Evolutionary conservation across 1,140 invertebrate genomes (phyloP).

Genomic region (Drosophila punjabiensis): DNA sequence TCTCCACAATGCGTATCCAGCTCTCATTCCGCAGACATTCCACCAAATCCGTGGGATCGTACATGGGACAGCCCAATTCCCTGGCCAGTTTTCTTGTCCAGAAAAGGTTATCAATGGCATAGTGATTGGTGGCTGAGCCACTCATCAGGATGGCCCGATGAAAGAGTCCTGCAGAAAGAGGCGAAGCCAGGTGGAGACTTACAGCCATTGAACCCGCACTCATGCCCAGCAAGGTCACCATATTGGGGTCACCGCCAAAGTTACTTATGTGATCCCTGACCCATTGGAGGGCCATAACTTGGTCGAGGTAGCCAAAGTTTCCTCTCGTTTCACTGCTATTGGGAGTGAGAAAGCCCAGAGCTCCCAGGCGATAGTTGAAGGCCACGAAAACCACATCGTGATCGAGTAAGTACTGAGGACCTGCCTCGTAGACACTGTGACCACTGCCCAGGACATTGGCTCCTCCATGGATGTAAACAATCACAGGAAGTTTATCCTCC

Average conservation of each 20-base stretch:
- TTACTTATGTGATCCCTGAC: conserved; percentile 86
- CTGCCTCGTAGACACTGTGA: conserved; percentile 85
- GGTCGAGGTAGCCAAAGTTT: conserved; percentile 89
- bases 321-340: conserved; percentile 85
- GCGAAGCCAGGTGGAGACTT: conserved; percentile 86
- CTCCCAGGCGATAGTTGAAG: conserved; percentile 90
- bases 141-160: conserved; percentile 89
- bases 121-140: conserved; percentile 88
- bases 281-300: conserved; percentile 88
- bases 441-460: conserved; percentile 87
- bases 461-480: conserved; percentile 91
- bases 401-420: conserved; percentile 87
- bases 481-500: conserved; percentile 86
- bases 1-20: conserved; percentile 63
- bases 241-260: conserved; percentile 87
- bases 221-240: conserved; percentile 87
- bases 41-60: conserved; percentile 51
- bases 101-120: conserved; percentile 63
- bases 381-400: conserved; percentile 89
- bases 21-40: conserved; percentile 68
- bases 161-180: conserved; percentile 86
- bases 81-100: conserved; percentile 68
- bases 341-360: conserved; percentile 88
- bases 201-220: conserved; percentile 86
- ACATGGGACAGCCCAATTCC: conserved; percentile 65